Percentiles rank a stretch among this genome's conserved stretches.
phyloP scores from a whole-genome alignment of 2,113 vertebrate genomes.

The Terrapene triunguis region DNA sequence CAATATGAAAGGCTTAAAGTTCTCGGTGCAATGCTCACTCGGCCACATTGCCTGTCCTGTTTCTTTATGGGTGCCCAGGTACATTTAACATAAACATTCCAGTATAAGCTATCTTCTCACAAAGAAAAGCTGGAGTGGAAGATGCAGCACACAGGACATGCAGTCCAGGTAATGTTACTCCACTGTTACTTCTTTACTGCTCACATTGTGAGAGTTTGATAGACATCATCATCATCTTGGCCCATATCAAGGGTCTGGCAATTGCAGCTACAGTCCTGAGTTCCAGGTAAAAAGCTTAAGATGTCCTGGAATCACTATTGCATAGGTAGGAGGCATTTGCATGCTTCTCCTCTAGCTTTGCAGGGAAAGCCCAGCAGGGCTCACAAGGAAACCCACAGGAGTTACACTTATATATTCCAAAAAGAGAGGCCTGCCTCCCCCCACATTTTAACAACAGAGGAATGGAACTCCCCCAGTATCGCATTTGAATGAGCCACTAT shows the following conservation, averaged over 20 bases:
- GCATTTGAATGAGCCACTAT: background rate
- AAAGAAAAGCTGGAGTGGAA: background rate
- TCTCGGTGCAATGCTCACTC: background rate
- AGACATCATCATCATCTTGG: slow-evolving; percentile 11
- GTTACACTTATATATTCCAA: background rate
- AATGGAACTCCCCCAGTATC: background rate
- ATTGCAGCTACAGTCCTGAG: background rate
- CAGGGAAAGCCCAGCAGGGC: accelerated
- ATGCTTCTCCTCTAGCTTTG: background rate
- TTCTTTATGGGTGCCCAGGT: background rate
- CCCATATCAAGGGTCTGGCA: slow-evolving; percentile 24
- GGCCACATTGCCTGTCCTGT: background rate
- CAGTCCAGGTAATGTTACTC: slow-evolving; percentile 8
- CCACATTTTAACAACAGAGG: background rate
- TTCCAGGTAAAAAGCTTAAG: slow-evolving; percentile 4
- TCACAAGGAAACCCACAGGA: background rate
- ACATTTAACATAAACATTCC: background rate
- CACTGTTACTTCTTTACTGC: slow-evolving; percentile 25
- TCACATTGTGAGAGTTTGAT: background rate
- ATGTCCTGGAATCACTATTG: background rate
- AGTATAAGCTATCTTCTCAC: background rate
- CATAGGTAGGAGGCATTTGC: background rate
- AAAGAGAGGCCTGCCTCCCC: background rate
- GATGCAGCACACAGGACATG: slow-evolving; percentile 29
- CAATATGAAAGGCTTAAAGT: background rate